Percentiles rank a stretch among this genome's conserved stretches.
Evolutionary conservation across 2,888 invertebrate species (phyloP).

Genomic region (Dicyrtoma fusca): DNA sequence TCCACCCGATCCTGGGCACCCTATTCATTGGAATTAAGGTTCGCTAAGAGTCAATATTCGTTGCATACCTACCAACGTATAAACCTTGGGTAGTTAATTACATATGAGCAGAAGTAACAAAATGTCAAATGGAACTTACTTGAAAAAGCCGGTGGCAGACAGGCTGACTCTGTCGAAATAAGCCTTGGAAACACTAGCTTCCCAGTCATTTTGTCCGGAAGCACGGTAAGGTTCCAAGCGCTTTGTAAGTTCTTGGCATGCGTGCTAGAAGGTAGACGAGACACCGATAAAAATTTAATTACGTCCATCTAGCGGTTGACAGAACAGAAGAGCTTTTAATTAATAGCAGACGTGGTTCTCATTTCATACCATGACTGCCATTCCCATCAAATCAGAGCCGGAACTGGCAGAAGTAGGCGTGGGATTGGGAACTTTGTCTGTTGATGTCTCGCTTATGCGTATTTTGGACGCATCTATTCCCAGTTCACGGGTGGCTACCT

Average conservation of each 20-base stretch:
- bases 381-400: constrained; percentile 61
- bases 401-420: constrained; percentile 60
- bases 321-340: neutral
- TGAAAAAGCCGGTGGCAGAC: constrained; percentile 81
- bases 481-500: constrained; percentile 58
- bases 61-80: no score
- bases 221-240: constrained; percentile 75
- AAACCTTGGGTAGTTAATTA: no score
- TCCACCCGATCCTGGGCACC: constrained; percentile 51
- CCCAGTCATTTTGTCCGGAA: constrained; percentile 73
- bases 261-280: constrained; percentile 71
- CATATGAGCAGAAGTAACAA: no score
- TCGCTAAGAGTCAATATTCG: no score
- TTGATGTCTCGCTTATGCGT: constrained; percentile 58
- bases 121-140: constrained; percentile 56
- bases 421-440: constrained; percentile 61
- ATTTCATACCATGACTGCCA: constrained; percentile 58
- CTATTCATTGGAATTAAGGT: no score
- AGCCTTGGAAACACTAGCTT: constrained; percentile 77
- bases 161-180: constrained; percentile 77
- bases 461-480: constrained; percentile 54
- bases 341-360: constrained; percentile 21
- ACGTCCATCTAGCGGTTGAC: neutral
- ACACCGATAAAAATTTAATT: neutral
- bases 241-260: constrained; percentile 74